Conservation (phyloP, 2,888 invertebrate genomes). For the Drosophila meridionalis region DNA sequence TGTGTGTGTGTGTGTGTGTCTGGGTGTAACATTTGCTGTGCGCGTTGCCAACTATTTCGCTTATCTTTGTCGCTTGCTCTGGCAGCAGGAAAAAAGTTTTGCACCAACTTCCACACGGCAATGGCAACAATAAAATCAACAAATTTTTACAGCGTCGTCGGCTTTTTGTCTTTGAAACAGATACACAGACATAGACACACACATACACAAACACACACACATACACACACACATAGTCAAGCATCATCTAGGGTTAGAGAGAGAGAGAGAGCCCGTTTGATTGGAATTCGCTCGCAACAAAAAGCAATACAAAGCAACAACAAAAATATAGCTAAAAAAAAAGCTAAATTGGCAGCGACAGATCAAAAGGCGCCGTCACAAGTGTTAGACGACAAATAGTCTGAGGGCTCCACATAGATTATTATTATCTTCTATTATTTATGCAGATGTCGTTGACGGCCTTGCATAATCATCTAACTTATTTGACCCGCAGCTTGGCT, state of each 20-base stretch:
- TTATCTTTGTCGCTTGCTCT: constrained; percentile 38
- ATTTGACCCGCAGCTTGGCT: constrained; percentile 6
- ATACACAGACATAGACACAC: constrained; percentile 16
- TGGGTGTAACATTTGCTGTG: constrained; percentile 9
- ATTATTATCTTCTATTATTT: constrained; percentile 56
- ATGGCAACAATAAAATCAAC: constrained; percentile 53
- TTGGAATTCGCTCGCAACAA: constrained; percentile 67
- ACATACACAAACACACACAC: constrained; percentile 23
- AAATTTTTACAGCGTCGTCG: constrained; percentile 70
- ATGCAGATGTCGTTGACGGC: constrained; percentile 62
- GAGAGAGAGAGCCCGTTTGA: constrained; percentile 49
- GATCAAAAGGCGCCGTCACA: constrained; percentile 74
- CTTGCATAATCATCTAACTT: constrained; percentile 58
- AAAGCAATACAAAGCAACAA: constrained; percentile 2
- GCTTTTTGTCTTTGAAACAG: constrained; percentile 69
- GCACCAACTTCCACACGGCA: constrained; percentile 33
- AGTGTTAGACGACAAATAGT: constrained; percentile 73
- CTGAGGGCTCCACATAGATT: constrained; percentile 35
- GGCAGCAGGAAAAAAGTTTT: constrained; percentile 27
- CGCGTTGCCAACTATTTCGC: constrained; percentile 58
- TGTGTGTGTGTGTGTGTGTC: neutral
- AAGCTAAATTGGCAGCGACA: constrained; percentile 67
- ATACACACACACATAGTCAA: constrained; percentile 1
- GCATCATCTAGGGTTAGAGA: constrained; percentile 13
- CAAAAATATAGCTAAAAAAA: constrained; percentile 43